These are phyloP conservation scores for Halisarca cf. caerulea DNA, from an alignment of 37 sponge, comb jelly and placozoan species.

Conservation along the genomic window DNA sequence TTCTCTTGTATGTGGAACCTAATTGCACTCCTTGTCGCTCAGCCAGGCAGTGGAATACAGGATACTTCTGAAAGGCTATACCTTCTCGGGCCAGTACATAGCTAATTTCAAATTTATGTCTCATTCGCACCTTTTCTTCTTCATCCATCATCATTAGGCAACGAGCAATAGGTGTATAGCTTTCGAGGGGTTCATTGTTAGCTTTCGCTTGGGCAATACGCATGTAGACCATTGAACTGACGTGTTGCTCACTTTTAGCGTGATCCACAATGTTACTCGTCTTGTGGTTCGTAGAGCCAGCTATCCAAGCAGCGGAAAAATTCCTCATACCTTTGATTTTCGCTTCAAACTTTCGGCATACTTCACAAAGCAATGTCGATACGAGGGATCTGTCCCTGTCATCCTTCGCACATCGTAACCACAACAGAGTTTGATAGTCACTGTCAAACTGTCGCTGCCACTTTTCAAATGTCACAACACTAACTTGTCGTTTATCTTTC, in stretches of 20 bases:
- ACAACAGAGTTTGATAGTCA: conserved; percentile 13
- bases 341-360: conserved; percentile 30
- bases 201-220: conserved; percentile 25
- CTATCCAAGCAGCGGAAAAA: conserved; percentile 31
- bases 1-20: not conserved
- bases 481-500: conserved; percentile 39
- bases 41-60: not conserved
- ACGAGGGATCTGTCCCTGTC: conserved; percentile 15
- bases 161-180: conserved; percentile 50
- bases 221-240: conserved; percentile 25
- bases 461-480: conserved; percentile 40
- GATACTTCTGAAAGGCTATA: conserved; percentile 31
- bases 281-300: conserved; percentile 63
- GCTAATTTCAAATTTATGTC: conserved; percentile 47
- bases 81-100: conserved; percentile 51
- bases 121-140: conserved; percentile 19
- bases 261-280: conserved; percentile 63
- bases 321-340: not conserved
- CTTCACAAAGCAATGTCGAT: conserved; percentile 27
- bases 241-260: conserved; percentile 33
- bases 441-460: conserved; percentile 45
- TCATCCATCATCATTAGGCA: conserved; percentile 24
- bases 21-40: not conserved
- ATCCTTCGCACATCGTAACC: conserved; percentile 42
- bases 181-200: conserved; percentile 17